Base-by-base conservation (phyloP, 2,888 invertebrate genomes). In the Oxyscelio sp. region DNA sequence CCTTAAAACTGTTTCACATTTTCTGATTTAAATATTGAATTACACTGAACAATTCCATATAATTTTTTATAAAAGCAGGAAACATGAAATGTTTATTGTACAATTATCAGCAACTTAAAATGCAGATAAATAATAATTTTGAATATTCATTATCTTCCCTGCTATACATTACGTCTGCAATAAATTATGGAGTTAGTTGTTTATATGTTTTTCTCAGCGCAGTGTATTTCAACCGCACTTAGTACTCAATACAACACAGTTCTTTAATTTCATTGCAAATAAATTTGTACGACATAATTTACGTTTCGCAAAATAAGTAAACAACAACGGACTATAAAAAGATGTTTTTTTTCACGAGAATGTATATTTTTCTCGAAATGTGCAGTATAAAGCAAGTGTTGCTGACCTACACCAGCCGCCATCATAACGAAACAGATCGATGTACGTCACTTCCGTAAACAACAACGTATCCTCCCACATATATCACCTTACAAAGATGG, bases 361-460 rank as follows among this genome's bases (percentile, higher is more conserved):
- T n/a, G n/a, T n/a, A n/a, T n/a, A 8, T 34, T 34, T 45, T 54
- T 45, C 68, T 17, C 21, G 24, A 31, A 66, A 22, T 15, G 31
- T 34, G 24, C 61, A 61, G 54, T 45, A 68, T 24, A 58, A 54
- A 58, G 63, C 66, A 81, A 85, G 84, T 85, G 84, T 80, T 82
- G 79, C 71, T 75, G 85, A 86, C 78, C 86, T 84, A 79, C 83
- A 86, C n/a, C n/a, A n/a, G n/a, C n/a, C n/a, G n/a, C n/a, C n/a
- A n/a, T n/a, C n/a, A n/a, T n/a, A n/a, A n/a, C n/a, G n/a, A n/a
- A n/a, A n/a, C n/a, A n/a, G n/a, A n/a, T n/a, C n/a, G n/a, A 90
- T 89, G 85, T 86, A 83, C 87, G 87, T 90, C 85, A 88, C 87
- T 90, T 90, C 89, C 89, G 88, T 89, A 90, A 90, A 90, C 88